Percentiles rank a stretch among this genome's conserved stretches.
These are phyloP conservation scores for Zygothrica quintamaculata DNA, from an alignment of 2,888 invertebrate species.

Conservation along the genomic window DNA sequence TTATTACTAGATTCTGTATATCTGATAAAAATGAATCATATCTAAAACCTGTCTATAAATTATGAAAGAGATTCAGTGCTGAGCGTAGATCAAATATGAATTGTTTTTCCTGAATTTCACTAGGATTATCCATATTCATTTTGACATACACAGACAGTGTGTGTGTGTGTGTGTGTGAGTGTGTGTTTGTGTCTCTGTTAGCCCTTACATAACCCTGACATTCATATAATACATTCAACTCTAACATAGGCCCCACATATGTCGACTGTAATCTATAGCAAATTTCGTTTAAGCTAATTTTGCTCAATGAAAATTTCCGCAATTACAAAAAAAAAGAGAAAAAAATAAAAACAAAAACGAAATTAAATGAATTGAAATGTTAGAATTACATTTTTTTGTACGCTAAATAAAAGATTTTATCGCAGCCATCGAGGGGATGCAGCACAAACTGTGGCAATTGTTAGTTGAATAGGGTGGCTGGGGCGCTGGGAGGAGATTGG, in stretches of 20 bases:
- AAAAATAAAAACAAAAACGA: constrained; percentile 5
- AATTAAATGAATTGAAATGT: constrained; percentile 61
- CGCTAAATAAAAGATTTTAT: constrained; percentile 64
- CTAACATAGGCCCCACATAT: constrained; percentile 5
- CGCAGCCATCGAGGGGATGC: constrained; percentile 39
- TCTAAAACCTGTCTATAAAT: no score
- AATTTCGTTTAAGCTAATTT: constrained; percentile 60
- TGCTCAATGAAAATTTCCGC: constrained; percentile 78
- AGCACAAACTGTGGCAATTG: constrained; percentile 38
- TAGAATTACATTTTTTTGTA: constrained; percentile 62
- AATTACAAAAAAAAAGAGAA: constrained; percentile 49
- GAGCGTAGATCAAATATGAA: no score
- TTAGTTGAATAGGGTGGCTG: background rate
- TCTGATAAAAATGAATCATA: no score
- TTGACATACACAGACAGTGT: no score
- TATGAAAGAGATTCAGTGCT: background rate
- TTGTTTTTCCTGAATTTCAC: no score
- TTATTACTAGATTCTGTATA: no score
- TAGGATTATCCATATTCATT: no score
- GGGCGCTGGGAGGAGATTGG: background rate
- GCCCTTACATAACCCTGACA: constrained; percentile 58
- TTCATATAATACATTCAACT: constrained; percentile 67
- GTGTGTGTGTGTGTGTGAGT: no score
- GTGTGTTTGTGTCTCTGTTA: no score
- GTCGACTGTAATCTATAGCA: constrained; percentile 29